These are phyloP conservation scores for Barnardius zonarius DNA, from an alignment of 2,113 vertebrate species.

Conservation along the genomic window DNA sequence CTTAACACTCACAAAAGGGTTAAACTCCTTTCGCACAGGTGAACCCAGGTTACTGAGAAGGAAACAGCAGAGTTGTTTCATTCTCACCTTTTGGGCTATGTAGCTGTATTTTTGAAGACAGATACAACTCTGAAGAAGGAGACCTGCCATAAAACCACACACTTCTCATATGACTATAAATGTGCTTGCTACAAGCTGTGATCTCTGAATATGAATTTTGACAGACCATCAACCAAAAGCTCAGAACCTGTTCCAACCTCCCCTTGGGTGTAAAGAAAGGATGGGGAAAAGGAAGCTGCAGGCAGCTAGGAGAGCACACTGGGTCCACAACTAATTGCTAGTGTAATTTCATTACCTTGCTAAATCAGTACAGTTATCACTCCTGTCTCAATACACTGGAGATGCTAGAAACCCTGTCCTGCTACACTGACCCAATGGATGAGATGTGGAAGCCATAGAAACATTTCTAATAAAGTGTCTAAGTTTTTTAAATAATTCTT, in stretches of 20 bases:
- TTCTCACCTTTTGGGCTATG: not conserved
- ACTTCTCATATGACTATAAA: not conserved
- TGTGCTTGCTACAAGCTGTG: not conserved
- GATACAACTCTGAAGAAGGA: not conserved
- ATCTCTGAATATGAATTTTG: constrained; percentile 16
- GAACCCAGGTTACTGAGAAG: constrained; percentile 52
- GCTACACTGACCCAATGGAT: not conserved
- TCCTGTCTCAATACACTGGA: not conserved
- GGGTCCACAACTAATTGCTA: not conserved
- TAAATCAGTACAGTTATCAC: not conserved
- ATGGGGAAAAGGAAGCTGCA: not conserved
- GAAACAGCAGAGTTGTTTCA: constrained; percentile 11
- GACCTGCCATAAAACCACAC: not conserved
- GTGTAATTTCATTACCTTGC: not conserved
- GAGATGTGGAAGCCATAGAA: not conserved
- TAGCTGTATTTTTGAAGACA: not conserved
- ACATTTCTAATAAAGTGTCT: not conserved
- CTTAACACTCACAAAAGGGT: not conserved
- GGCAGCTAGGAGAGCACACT: not conserved
- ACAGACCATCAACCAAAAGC: not conserved
- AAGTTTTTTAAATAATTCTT: not conserved
- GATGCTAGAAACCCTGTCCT: not conserved
- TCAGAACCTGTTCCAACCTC: not conserved
- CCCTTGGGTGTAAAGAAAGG: not conserved
- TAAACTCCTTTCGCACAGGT: constrained; percentile 39